Evolutionary conservation across 1,140 invertebrate species (phyloP), one percentile per base, ranked within the genome.

Genomic region (Vanessa tameamea): DNA sequence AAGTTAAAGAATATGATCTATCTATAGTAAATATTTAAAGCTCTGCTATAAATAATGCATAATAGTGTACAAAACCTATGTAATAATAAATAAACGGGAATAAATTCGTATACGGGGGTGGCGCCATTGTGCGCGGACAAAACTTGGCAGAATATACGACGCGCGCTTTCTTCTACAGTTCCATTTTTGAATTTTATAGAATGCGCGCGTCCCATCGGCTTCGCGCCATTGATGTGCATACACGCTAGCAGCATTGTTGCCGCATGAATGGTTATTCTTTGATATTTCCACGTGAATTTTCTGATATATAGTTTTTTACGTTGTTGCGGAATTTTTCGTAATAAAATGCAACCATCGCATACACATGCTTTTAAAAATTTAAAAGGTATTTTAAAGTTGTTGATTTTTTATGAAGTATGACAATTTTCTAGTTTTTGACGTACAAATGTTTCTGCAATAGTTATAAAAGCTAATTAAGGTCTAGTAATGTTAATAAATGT

Each of bases 151-250:
- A 72, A 78, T 78, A 70, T 75, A 75, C 77, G 64, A 26, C 15
- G 73, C 67, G 73, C 67, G 64, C 73, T 70, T 76, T 73, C 75
- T 77, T 78, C 59, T 61, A 66, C 72, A 63, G 72, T 75, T 70
- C 66, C 73, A 78, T 76, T 76, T 78, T 77, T 51, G 53, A 76
- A 75, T 78, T 77, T 73, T 78, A 72, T 75, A 77, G 75, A 76
- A 74, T 69, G 72, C 69, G 64, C 76, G 72, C 72, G 64, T 70
- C 61, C 68, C 72, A 74, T 74, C 59, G 72, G 48, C 66, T 20
- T 43, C 61, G 53, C 72, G 72, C 55, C 70, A 69, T 73, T 71
- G 64, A 72, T 50, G 69, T 72, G 69, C 66, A 76, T 73, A 55
- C 68, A 75, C 64, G 73, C 47, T 66, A 63, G 48, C 59, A 65